Percentiles rank a stretch among this genome's conserved stretches.
Conservation (phyloP, 2,113 vertebrate genomes). For the Seriola aureovittata region DNA sequence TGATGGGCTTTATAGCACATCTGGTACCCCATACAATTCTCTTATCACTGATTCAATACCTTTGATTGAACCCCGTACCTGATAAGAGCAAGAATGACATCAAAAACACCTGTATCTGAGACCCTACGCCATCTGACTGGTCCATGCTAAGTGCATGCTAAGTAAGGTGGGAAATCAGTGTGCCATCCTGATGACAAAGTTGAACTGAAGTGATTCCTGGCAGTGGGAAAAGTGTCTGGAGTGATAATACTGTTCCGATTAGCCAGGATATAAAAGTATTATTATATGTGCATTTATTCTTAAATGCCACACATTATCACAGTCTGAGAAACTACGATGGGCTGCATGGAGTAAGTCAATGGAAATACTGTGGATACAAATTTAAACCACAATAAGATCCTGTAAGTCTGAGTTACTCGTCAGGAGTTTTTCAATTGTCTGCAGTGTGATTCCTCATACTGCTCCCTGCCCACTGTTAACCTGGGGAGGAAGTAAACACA, state of each 20-base stretch:
- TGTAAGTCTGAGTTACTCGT: neutral
- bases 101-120: conserved; percentile 1
- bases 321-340: neutral
- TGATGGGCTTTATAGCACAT: conserved; percentile 31
- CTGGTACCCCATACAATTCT: conserved; percentile 5
- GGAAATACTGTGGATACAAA: neutral
- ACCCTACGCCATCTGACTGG: neutral
- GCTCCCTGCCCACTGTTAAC: no score
- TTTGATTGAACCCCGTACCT: conserved; percentile 18
- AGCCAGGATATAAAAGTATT: neutral
- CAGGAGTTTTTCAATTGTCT: neutral
- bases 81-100: conserved; percentile 18
- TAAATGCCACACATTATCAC: neutral
- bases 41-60: neutral
- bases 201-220: neutral
- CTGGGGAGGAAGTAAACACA: neutral
- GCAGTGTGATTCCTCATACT: neutral
- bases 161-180: neutral
- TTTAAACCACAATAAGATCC: neutral
- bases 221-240: neutral
- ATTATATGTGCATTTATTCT: neutral
- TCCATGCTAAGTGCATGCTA: no score
- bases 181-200: neutral
- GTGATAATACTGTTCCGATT: neutral
- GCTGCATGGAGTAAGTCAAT: neutral